A percentile compares a stretch with the other conserved stretches of the same genome.
These are phyloP conservation scores for Propithecus deckenii DNA, from an alignment of 2,797 vertebrate species.

Conservation along the genomic window DNA sequence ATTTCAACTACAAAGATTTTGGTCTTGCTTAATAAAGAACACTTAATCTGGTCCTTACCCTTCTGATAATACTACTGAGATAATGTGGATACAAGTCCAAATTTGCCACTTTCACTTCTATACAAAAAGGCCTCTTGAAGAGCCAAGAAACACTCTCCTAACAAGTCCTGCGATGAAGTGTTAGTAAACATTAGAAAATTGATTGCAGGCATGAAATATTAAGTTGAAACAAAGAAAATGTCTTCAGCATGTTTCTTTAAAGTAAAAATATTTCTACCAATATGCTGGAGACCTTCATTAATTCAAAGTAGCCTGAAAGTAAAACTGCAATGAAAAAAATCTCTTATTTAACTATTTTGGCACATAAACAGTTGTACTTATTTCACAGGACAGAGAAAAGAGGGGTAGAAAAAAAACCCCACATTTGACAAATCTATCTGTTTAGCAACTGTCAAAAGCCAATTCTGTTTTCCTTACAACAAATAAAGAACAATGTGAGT, in stretches of 20 bases:
- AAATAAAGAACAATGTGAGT: neutral
- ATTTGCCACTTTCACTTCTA: conserved; percentile 60
- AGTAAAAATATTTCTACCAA: conserved; percentile 51
- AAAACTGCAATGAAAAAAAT: conserved; percentile 34
- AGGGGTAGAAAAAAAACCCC: conserved; percentile 3
- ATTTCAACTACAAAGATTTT: conserved; percentile 26
- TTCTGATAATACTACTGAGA: conserved; percentile 40
- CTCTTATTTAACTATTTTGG: neutral
- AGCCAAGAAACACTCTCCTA: conserved; percentile 53
- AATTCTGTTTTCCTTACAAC: conserved; percentile 49
- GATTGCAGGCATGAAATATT: conserved; percentile 48
- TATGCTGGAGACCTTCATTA: neutral
- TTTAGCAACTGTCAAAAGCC: conserved; percentile 28
- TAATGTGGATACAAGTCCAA: conserved; percentile 29
- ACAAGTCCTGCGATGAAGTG: conserved; percentile 57
- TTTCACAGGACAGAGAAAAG: neutral
- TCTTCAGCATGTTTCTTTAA: conserved; percentile 62
- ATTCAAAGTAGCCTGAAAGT: conserved; percentile 57
- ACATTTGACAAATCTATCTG: conserved; percentile 54
- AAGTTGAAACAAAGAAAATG: conserved; percentile 64
- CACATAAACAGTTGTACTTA: conserved; percentile 25
- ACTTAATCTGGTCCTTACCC: conserved; percentile 32
- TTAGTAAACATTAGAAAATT: conserved; percentile 63
- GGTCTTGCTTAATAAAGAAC: conserved; percentile 31
- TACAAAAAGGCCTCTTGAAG: neutral